Percentiles rank a stretch among this genome's conserved stretches.
Conservation (phyloP, 2,113 vertebrate species). For the Callopanchax toddi region DNA sequence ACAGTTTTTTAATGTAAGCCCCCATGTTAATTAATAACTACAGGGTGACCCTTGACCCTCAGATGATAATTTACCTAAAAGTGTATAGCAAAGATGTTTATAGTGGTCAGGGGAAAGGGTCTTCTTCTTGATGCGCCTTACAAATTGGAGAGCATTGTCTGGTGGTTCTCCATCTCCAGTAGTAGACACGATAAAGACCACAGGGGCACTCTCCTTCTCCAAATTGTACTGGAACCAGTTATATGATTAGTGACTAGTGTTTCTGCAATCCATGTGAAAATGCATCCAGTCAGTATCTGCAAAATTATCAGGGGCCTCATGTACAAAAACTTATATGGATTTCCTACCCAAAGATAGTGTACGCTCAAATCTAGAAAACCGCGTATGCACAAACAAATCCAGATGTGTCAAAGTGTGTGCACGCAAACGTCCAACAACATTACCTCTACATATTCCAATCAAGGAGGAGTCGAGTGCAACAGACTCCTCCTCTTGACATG, state of each 20-base stretch:
- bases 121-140: constrained; percentile 84
- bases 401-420: too few species aligned
- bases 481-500: too few species aligned
- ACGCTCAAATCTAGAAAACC: too few species aligned
- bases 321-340: not conserved
- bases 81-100: constrained; percentile 86
- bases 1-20: constrained; percentile 15
- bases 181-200: constrained; percentile 93
- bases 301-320: constrained; percentile 6
- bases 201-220: constrained; percentile 85
- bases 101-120: constrained; percentile 80
- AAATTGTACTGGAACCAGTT: constrained; percentile 85
- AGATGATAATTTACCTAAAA: constrained; percentile 84
- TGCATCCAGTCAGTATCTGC: constrained; percentile 3
- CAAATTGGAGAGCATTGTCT: constrained; percentile 87
- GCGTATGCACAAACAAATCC: too few species aligned
- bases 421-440: too few species aligned
- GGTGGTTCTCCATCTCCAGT: constrained; percentile 95
- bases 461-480: too few species aligned
- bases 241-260: constrained; percentile 8
- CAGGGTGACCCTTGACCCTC: not conserved
- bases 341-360: too few species aligned
- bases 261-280: constrained; percentile 2
- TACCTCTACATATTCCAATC: too few species aligned
- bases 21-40: constrained; percentile 3